Evolutionary conservation across 1,140 invertebrate species (phyloP).

Genomic region (Drosophila ohnishii): DNA sequence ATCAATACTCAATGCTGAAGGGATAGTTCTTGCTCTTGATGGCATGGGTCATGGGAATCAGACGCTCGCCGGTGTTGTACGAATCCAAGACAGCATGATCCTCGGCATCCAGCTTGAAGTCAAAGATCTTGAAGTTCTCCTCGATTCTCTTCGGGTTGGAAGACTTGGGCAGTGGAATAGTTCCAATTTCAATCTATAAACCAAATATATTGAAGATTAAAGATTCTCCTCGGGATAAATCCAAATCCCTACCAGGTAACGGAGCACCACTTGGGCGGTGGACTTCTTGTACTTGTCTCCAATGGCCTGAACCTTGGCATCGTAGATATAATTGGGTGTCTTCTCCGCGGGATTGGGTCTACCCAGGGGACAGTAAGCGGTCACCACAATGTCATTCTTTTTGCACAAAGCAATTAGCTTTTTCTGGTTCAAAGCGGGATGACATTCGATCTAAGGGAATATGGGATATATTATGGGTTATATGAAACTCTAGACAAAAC

Average conservation of each 20-base stretch:
- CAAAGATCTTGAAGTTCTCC: slow-evolving; percentile 91
- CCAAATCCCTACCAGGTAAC: slow-evolving; percentile 85
- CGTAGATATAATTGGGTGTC: slow-evolving; percentile 87
- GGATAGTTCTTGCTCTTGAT: slow-evolving; percentile 86
- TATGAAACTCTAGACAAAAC: slow-evolving; percentile 1
- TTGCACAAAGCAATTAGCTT: slow-evolving; percentile 88
- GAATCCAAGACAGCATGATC: slow-evolving; percentile 85
- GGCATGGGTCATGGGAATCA: slow-evolving; percentile 74
- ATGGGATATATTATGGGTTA: background rate
- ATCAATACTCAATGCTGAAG: slow-evolving; percentile 84
- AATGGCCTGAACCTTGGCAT: slow-evolving; percentile 86
- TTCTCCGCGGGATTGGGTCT: slow-evolving; percentile 88
- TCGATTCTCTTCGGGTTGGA: slow-evolving; percentile 89
- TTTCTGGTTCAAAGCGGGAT: slow-evolving; percentile 90
- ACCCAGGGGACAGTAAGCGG: slow-evolving; percentile 92
- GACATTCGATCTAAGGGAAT: slow-evolving; percentile 86
- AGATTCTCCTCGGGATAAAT: background rate
- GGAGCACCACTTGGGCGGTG: slow-evolving; percentile 87
- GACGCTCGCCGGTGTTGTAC: slow-evolving; percentile 84
- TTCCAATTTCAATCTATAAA: slow-evolving; percentile 88
- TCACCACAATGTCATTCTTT: slow-evolving; percentile 87
- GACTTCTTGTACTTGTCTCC: slow-evolving; percentile 88
- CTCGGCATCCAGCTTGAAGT: slow-evolving; percentile 88
- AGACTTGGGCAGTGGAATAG: slow-evolving; percentile 93
- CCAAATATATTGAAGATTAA: background rate